Evolutionary conservation across 2,797 vertebrate genomes (phyloP), one percentile per base, ranked within the genome.

Genomic region (Lateolabrax maculatus): DNA sequence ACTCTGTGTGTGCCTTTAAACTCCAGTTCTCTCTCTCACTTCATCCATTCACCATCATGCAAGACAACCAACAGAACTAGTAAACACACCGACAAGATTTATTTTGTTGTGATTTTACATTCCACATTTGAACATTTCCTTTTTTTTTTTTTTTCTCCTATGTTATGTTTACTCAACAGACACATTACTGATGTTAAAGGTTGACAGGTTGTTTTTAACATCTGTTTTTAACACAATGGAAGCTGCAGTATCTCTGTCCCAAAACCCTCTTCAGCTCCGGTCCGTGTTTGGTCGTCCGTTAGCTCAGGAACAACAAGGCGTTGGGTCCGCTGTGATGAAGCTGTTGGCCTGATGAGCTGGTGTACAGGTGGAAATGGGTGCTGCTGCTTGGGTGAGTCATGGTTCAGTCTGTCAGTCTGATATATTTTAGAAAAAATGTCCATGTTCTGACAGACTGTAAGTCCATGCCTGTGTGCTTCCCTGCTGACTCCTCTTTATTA

Each of bases 61-160:
- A 75, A 10, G 27, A 84, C 71, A 70, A 76, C 27, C 75, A 70
- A 37, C 67, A 51, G 76, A 46, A 60, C 87, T 89, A 87, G 64
- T 93, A 90, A 95, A 94, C 91, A 94, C 93, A 94, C 85, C 80
- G 88, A 94, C 91, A 87, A 94, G 84, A 90, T 95, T 95, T 95
- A 94, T 94, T 95, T 92, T 71, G 77, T 86, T 85, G 91, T 92
- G 89, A 92, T 94, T 92, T 93, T 94, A 95, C 94, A 95, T 94
- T 95, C 94, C 92, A 94, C 92, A 93, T 83, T 93, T 92, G 82
- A 94, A 95, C 90, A 94, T 92, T 93, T 91, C 83, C 89, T 82
- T 86, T 85, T 70, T n/a, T n/a, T 86, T 87, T 87, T 83, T 68
- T 81, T 68, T 77, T 29, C 61, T 84, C 66, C 63, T 79, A 64